Conservation (phyloP, 2,888 invertebrate genomes). For the Cyclophora punctaria region DNA sequence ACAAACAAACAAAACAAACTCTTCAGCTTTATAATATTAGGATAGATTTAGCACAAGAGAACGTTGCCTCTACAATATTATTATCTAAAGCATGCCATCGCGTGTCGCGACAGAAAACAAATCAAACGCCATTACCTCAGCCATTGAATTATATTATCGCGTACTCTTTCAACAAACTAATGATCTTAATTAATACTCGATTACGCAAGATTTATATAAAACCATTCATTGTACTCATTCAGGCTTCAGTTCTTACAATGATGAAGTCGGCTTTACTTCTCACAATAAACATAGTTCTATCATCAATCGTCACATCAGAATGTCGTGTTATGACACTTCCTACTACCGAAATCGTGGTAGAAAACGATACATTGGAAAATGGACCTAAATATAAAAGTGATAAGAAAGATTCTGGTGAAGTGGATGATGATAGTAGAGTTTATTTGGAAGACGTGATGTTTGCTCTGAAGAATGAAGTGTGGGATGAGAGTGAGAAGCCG, state of each 20-base stretch:
- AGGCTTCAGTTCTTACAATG: constrained; percentile 31
- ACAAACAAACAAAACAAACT: too few species aligned
- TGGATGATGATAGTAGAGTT: constrained; percentile 28
- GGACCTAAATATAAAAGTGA: constrained; percentile 10
- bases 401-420: constrained; percentile 18
- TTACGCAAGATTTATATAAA: constrained; percentile 45
- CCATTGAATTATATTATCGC: too few species aligned
- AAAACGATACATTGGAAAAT: constrained; percentile 16
- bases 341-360: constrained; percentile 8
- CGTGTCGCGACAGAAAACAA: too few species aligned
- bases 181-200: constrained; percentile 25
- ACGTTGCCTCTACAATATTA: too few species aligned
- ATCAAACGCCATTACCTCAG: too few species aligned
- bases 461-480: constrained; percentile 47
- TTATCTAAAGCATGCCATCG: too few species aligned
- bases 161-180: too few species aligned
- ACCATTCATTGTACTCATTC: constrained; percentile 19
- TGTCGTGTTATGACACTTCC: constrained; percentile 27
- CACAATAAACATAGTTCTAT: constrained; percentile 7
- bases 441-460: constrained; percentile 61
- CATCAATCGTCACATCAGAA: not conserved
- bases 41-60: too few species aligned
- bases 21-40: too few species aligned
- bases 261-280: constrained; percentile 31
- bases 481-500: constrained; percentile 46